These are phyloP conservation scores for Metalampra italica DNA, from an alignment of 2,888 invertebrate genomes.

Conservation along the genomic window DNA sequence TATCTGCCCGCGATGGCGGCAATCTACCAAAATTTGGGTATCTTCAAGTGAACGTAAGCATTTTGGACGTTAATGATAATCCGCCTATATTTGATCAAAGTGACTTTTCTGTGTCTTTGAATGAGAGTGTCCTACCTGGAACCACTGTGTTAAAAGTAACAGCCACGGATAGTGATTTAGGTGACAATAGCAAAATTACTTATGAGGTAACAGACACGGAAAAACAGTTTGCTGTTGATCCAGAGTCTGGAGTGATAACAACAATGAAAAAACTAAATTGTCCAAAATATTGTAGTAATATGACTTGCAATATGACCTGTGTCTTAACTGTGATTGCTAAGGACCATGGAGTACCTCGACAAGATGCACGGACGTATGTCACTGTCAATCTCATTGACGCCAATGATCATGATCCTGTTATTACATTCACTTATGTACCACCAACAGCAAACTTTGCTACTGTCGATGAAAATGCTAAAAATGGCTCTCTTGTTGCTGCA, in stretches of 20 bases:
- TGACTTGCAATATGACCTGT: slow-evolving; percentile 93
- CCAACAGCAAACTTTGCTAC: slow-evolving; percentile 91
- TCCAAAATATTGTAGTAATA: slow-evolving; percentile 86
- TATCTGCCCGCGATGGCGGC: slow-evolving; percentile 94
- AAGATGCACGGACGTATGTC: slow-evolving; percentile 95
- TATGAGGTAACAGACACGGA: slow-evolving; percentile 93
- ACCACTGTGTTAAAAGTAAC: slow-evolving; percentile 93
- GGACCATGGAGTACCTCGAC: slow-evolving; percentile 94
- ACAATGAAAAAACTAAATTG: slow-evolving; percentile 89
- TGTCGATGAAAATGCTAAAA: slow-evolving; percentile 95
- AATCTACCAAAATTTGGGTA: slow-evolving; percentile 89
- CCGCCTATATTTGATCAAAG: slow-evolving; percentile 97
- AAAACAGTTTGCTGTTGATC: slow-evolving; percentile 93
- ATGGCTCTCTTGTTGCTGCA: slow-evolving; percentile 94
- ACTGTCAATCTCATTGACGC: slow-evolving; percentile 95
- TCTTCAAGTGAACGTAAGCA: slow-evolving; percentile 92
- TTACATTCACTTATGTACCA: slow-evolving; percentile 92
- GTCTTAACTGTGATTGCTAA: slow-evolving; percentile 96
- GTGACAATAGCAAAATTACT: slow-evolving; percentile 94
- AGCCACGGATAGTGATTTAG: slow-evolving; percentile 95
- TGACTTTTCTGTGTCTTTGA: slow-evolving; percentile 94
- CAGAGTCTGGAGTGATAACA: slow-evolving; percentile 93
- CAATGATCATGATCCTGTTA: slow-evolving; percentile 95
- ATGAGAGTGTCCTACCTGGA: slow-evolving; percentile 95
- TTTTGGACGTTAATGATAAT: slow-evolving; percentile 95